These are phyloP conservation scores for Aphelinus certus DNA, from an alignment of 1,140 invertebrate species.

Conservation along the genomic window DNA sequence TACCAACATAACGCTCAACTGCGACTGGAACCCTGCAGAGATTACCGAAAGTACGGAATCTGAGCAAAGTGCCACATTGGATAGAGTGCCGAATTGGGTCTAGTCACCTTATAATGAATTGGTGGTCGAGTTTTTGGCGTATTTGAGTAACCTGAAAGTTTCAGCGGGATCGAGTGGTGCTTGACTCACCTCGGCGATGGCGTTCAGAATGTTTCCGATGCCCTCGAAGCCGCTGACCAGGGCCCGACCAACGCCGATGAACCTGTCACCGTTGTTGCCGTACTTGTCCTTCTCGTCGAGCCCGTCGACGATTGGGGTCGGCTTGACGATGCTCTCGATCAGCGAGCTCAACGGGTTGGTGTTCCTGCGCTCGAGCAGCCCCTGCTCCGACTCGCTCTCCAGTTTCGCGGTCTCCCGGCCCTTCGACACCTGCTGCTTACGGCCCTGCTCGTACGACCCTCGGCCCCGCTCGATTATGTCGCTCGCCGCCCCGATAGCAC, in stretches of 20 bases:
- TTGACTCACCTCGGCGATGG: slow-evolving; percentile 64
- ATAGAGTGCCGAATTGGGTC: no score
- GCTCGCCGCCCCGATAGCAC: slow-evolving; percentile 44
- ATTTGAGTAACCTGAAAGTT: background rate
- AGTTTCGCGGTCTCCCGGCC: slow-evolving; percentile 50
- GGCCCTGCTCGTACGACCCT: slow-evolving; percentile 38
- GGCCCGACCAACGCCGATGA: slow-evolving; percentile 66
- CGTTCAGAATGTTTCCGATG: slow-evolving; percentile 70
- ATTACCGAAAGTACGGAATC: background rate
- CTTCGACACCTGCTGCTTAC: slow-evolving; percentile 39
- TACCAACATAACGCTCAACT: no score
- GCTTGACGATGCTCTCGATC: slow-evolving; percentile 53
- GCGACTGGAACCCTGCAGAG: no score
- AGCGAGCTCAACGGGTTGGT: slow-evolving; percentile 41
- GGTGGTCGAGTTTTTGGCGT: background rate
- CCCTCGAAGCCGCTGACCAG: slow-evolving; percentile 70
- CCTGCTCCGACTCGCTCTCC: slow-evolving; percentile 51
- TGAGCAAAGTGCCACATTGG: no score
- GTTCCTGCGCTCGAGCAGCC: slow-evolving; percentile 50
- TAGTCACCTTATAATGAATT: no score
- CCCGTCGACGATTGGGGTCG: slow-evolving; percentile 74
- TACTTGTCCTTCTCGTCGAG: slow-evolving; percentile 77
- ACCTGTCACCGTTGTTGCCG: slow-evolving; percentile 73
- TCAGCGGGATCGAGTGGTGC: background rate
- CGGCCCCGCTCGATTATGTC: slow-evolving; percentile 40